Conservation (phyloP, 2,797 vertebrate species). For the Geotrypetes seraphini region DNA sequence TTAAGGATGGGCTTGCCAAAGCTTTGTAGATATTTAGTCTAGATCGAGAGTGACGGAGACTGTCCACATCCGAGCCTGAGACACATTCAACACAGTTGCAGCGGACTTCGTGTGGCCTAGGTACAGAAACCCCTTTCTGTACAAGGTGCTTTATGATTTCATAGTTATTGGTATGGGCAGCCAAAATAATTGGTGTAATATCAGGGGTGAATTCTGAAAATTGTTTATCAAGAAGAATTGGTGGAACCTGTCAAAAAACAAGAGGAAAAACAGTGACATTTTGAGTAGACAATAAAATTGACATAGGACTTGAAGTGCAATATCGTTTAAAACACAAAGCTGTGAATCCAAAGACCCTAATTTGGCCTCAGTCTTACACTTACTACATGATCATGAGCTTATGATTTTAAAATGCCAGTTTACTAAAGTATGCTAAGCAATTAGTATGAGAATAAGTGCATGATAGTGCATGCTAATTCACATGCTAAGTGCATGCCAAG, state of each 20-base stretch:
- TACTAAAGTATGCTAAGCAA: no score
- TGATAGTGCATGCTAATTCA: no score
- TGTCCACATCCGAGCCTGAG: constrained; percentile 82
- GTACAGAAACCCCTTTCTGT: constrained; percentile 85
- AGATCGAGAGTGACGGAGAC: constrained; percentile 86
- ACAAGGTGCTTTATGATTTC: constrained; percentile 92
- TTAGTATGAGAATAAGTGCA: no score
- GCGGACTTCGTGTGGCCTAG: constrained; percentile 84
- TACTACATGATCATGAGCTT: no score
- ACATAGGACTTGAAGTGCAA: no score
- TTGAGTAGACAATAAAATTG: no score
- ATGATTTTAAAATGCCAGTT: no score
- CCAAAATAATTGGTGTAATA: constrained; percentile 93
- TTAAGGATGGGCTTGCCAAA: constrained; percentile 80
- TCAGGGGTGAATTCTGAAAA: constrained; percentile 95
- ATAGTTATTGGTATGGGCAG: constrained; percentile 95
- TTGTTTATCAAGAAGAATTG: constrained; percentile 81
- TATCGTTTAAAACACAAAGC: no score
- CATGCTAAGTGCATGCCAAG: no score
- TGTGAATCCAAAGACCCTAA: no score
- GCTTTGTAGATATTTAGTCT: constrained; percentile 93
- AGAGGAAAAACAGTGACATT: no score
- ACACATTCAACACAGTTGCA: constrained; percentile 88
- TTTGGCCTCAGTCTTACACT: no score
- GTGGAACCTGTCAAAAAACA: constrained; percentile 68